Conservation (phyloP, 2,113 vertebrate genomes). For the Monopterus albus region DNA sequence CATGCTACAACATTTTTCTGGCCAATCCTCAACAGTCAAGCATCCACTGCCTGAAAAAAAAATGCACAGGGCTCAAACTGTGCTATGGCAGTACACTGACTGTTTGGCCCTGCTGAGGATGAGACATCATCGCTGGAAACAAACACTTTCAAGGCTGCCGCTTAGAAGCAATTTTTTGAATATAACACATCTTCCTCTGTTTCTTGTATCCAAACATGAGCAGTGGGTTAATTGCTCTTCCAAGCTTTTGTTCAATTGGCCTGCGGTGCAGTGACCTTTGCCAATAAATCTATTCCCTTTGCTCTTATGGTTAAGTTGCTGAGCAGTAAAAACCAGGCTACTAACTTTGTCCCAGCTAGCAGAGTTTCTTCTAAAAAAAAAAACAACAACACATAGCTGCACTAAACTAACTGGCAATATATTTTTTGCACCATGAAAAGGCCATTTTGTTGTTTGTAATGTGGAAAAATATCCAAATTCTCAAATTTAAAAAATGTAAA, state of each 20-base stretch:
- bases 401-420: too few species aligned
- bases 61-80: background rate
- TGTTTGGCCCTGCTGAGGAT: background rate
- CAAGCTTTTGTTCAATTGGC: conserved; percentile 29
- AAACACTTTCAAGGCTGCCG: background rate
- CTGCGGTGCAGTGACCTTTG: conserved; percentile 61
- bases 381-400: conserved; percentile 27
- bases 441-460: background rate
- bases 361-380: conserved; percentile 24
- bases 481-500: background rate
- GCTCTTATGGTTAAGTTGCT: conserved; percentile 52
- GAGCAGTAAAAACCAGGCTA: conserved; percentile 33
- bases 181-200: conserved; percentile 20
- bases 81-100: background rate
- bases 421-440: too few species aligned
- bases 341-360: conserved; percentile 13
- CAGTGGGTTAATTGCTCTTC: conserved; percentile 37
- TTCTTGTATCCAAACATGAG: conserved; percentile 39
- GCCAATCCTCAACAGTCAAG: background rate
- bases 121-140: background rate
- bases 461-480: background rate
- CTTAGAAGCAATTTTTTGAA: background rate
- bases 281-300: conserved; percentile 43
- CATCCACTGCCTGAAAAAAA: background rate
- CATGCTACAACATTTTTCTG: background rate